These are phyloP conservation scores for Orthonychiurus folsomi DNA, from an alignment of 2,888 invertebrate genomes.

Conservation along the genomic window DNA sequence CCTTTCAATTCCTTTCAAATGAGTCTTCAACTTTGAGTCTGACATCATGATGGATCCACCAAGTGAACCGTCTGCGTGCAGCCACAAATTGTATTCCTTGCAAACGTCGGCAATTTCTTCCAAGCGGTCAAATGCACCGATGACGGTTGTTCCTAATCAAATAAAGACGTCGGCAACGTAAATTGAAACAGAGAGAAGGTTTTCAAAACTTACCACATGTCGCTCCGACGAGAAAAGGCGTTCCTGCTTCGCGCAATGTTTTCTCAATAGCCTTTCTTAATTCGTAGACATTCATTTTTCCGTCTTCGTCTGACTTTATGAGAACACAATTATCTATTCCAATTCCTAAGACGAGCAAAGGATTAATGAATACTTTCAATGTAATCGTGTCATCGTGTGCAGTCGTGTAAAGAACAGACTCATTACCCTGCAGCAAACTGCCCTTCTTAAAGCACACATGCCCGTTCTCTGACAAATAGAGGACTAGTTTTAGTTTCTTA, in stretches of 20 bases:
- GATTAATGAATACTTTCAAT: neutral
- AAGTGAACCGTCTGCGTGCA: constrained; percentile 19
- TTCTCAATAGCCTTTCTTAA: constrained; percentile 10
- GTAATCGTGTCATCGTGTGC: too few relatives aligned
- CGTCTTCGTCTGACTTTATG: constrained; percentile 15
- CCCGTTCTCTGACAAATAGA: constrained; percentile 17
- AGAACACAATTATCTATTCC: constrained; percentile 13
- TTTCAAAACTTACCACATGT: constrained; percentile 14
- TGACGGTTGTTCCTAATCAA: constrained; percentile 14
- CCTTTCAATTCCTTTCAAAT: constrained; percentile 21
- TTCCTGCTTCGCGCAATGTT: neutral
- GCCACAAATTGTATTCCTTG: constrained; percentile 11
- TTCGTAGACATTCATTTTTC: constrained; percentile 13
- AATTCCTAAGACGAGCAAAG: constrained; percentile 9
- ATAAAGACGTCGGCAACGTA: neutral
- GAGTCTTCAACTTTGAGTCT: constrained; percentile 9
- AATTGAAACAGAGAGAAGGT: neutral
- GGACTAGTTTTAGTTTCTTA: constrained; percentile 15
- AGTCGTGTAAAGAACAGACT: too few relatives aligned
- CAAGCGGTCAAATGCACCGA: constrained; percentile 16
- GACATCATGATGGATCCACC: constrained; percentile 24
- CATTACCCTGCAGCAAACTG: constrained; percentile 15
- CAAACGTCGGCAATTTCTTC: constrained; percentile 14
- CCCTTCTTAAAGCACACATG: constrained; percentile 21
- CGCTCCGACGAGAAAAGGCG: constrained; percentile 16